phyloP scores from a whole-genome alignment of 2,888 invertebrate genomes.

The Liposcelis brunnea region DNA sequence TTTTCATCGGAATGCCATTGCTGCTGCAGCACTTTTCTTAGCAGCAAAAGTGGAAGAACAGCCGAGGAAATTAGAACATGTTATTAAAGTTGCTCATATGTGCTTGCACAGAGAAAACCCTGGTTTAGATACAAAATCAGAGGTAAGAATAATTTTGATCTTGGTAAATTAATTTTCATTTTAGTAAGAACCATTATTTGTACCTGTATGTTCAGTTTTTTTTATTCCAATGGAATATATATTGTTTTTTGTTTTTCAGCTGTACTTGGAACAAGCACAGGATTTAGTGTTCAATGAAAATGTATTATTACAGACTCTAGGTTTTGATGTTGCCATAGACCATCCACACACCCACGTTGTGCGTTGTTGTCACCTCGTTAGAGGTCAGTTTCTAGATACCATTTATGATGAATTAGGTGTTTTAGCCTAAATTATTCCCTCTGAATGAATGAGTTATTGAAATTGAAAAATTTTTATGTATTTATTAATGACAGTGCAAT shows the following conservation, averaged over 20 bases:
- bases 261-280: slow-evolving; percentile 59
- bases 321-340: slow-evolving; percentile 95
- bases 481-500: too few species aligned
- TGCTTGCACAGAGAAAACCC: slow-evolving; percentile 53
- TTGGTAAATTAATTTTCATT: slow-evolving; percentile 1
- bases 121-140: slow-evolving; percentile 53
- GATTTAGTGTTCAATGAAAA: slow-evolving; percentile 95
- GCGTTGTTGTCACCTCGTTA: slow-evolving; percentile 85
- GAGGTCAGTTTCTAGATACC: slow-evolving; percentile 44
- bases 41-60: slow-evolving; percentile 99
- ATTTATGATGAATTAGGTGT: not conserved
- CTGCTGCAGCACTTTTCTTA: slow-evolving; percentile 85
- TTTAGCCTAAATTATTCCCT: slow-evolving; percentile 9
- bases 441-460: too few species aligned
- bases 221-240: not conserved
- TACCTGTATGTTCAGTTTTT: not conserved
- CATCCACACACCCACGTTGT: slow-evolving; percentile 97
- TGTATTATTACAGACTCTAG: slow-evolving; percentile 87
- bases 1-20: slow-evolving; percentile 87
- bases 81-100: slow-evolving; percentile 80
- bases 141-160: too few species aligned
- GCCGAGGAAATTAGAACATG: slow-evolving; percentile 92
- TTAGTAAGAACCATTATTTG: not conserved
- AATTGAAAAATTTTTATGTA: not conserved
- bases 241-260: slow-evolving; percentile 25